Evolutionary conservation across 2,797 vertebrate genomes (phyloP), one percentile per base, ranked within the genome.

Genomic region (Diglossa cyanea): DNA sequence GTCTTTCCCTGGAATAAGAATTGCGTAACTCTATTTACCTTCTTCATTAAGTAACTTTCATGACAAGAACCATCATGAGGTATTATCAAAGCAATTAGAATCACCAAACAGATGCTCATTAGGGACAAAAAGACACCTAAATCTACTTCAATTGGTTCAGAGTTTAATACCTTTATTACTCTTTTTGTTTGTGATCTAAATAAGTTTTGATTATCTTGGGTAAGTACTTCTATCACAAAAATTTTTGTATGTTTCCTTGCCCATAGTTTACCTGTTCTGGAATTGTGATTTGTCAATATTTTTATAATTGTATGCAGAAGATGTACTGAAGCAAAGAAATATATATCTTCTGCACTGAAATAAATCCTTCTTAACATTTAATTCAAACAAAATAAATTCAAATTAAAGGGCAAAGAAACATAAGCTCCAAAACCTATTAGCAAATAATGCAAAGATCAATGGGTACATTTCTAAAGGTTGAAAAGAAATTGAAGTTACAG

Each of bases 141-240:
- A 88, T 26, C 31, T 78, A 24, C 92, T 93, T 87, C 39, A 78
- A 28, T 44, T 89, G 47, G 55, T 94, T 91, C 85, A 92, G 74
- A 90, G 42, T 60, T 60, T 40, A 30, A 11, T 63, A 58, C 28
- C 31, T 85, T 96, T 91, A 66, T 82, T 86, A 23, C 9, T 90
- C 39, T 76, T 88, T 82, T 86, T 55, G 31, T 45, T 86, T 60
- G 10, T 87, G 63, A 82, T 55, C 9, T 21, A 73, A 77, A 68
- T 15, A 61, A 63, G 50, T 25, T 67, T 90, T 71, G 81, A 53
- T 61, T 80, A 55, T 60, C 71, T 7, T 42, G 13, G 10, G 3
- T 82, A 84, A 82, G 25, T 82, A 39, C 26, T 54, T 81, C 39
- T 31, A n/a, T 31, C 0, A 57, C 13, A 86, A 87, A 8, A 0